Base-by-base conservation (phyloP, 1,140 invertebrate genomes). In the Plectrocnemia conspersa region DNA sequence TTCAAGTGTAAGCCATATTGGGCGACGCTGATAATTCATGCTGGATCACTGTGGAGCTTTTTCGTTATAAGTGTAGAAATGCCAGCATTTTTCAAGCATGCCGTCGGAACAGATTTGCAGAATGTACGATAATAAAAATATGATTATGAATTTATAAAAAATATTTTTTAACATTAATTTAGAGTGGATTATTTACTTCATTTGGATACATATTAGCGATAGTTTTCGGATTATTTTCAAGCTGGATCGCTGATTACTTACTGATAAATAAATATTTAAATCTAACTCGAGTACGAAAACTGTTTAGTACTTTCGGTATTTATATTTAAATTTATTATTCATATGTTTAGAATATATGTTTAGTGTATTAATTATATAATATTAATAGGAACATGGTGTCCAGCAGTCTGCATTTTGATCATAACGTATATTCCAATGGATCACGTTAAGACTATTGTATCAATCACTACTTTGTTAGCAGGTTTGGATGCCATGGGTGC, bases 31-130 rank as follows among this genome's bases (percentile, higher is more conserved):
- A 23, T 36, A 23, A 24, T 35, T 25, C 47, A 50, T 25, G 10
- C 19, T 16, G 47, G 47, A 21, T 32, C 33, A 18, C 23, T 25
- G 5, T 50, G 47, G 47, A 35, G 47, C 23, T 50, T 50, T 23
- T 38, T 18, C 1, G 32, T 50, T 1, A 50, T 50, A 24, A 38
- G 23, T 38, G 23, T 19, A 7, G 47, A 50, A 24, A 50, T 22
- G 6, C 21, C 47, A 4, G 2, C 33, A 24, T 50, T 38, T 38
- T 50, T 50, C 25, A 50, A 50, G 24, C 18, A 38, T 18, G 47
- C 47, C 9, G 21, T 50, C 3, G 47, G 47, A 24, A 38, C 25
- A 10, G 47, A 50, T 13, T 50, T 50, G 21, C 15, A 50, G 25
- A 24, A 50, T 10, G 47, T 50, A 16, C 11, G 33, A n/a, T n/a